Evolutionary conservation across 2,888 invertebrate genomes (phyloP).

Genomic region (Chymomyza amoena): DNA sequence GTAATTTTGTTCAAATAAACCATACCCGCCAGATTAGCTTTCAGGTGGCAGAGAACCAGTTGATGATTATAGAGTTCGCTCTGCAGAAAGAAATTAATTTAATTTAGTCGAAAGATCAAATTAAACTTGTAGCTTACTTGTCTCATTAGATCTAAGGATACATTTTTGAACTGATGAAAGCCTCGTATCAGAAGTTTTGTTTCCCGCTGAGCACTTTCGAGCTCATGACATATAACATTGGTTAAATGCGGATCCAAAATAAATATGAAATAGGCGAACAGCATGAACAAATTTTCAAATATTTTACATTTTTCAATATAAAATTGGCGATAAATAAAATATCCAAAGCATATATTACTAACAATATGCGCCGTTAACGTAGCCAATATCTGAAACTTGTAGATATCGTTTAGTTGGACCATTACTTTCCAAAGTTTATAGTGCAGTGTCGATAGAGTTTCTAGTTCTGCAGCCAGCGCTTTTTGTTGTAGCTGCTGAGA

Average conservation of each 20-base stretch:
- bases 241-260: background rate
- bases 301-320: too few relatives aligned
- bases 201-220: background rate
- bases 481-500: background rate
- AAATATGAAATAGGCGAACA: background rate
- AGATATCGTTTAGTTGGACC: too few relatives aligned
- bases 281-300: background rate
- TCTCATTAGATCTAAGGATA: background rate
- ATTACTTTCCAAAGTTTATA: too few relatives aligned
- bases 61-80: constrained; percentile 1
- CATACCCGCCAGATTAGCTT: background rate
- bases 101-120: too few relatives aligned
- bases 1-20: background rate
- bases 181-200: background rate
- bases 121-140: background rate
- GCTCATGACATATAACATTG: background rate
- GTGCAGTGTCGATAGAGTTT: too few relatives aligned
- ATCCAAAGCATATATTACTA: too few relatives aligned
- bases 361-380: too few relatives aligned
- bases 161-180: background rate
- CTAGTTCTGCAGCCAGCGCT: too few relatives aligned
- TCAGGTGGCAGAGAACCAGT: background rate
- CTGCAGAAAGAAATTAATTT: background rate
- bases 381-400: too few relatives aligned
- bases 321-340: too few relatives aligned